Evolutionary conservation across 2,113 vertebrate species (phyloP).

Genomic region (Tragelaphus scriptus): DNA sequence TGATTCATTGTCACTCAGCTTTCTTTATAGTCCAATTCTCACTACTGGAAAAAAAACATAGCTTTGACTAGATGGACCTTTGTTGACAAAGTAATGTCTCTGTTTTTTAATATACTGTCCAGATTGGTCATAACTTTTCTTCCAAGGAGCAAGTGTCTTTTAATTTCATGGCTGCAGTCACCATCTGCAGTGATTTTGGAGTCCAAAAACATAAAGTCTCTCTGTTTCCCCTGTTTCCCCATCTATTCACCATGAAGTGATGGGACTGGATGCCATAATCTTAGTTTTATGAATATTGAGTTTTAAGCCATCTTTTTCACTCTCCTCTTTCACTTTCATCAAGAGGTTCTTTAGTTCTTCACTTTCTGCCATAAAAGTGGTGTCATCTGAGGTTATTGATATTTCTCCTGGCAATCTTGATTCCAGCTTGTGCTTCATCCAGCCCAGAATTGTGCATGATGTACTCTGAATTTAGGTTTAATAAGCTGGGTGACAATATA

Average conservation of each 20-base stretch:
- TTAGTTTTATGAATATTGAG: background rate
- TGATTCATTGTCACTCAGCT: background rate
- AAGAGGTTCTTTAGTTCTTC: background rate
- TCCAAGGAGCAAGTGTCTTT: background rate
- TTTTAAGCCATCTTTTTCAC: background rate
- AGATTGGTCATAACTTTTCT: background rate
- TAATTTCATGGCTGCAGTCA: background rate
- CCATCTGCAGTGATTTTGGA: background rate
- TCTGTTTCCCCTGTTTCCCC: background rate
- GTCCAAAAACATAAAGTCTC: background rate
- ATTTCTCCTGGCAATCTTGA: background rate
- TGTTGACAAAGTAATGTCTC: background rate
- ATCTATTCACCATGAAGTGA: background rate
- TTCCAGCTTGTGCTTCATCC: background rate
- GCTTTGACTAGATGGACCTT: background rate
- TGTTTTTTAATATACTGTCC: background rate
- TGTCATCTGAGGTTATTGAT: background rate
- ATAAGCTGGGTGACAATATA: background rate
- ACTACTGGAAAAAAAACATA: background rate
- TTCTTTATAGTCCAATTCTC: background rate
- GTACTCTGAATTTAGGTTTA: background rate
- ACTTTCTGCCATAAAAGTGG: background rate
- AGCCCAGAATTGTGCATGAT: background rate
- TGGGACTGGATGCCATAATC: background rate
- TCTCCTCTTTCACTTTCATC: background rate